Evolutionary conservation across 1,140 invertebrate species (phyloP).

Genomic region (Pachyrhynchus sulphureomaculatus): DNA sequence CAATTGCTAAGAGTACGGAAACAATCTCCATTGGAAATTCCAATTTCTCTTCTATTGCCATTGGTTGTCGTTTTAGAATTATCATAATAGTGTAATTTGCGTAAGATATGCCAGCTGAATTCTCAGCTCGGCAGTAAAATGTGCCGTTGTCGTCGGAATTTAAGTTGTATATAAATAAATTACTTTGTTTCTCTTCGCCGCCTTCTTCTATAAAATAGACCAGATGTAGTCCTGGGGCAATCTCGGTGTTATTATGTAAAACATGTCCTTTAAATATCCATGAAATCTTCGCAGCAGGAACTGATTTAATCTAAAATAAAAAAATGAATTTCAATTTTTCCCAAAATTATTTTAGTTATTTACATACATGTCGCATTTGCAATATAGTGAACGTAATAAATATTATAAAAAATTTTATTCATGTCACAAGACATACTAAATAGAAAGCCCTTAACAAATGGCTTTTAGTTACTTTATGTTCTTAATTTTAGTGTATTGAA

Average conservation of each 20-base stretch:
- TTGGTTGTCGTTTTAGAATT: constrained; percentile 66
- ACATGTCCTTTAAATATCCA: constrained; percentile 79
- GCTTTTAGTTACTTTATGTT: too few relatives aligned
- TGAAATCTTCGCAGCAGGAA: constrained; percentile 73
- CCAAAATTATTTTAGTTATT: too few relatives aligned
- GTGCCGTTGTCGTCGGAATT: constrained; percentile 74
- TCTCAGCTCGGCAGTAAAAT: constrained; percentile 78
- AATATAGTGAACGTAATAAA: too few relatives aligned
- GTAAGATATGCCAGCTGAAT: constrained; percentile 71
- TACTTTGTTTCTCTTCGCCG: constrained; percentile 67
- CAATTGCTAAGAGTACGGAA: constrained; percentile 62
- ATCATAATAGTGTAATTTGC: constrained; percentile 77
- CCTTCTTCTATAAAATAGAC: constrained; percentile 68
- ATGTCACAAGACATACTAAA: too few relatives aligned
- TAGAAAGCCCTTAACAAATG: too few relatives aligned
- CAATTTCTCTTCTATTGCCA: constrained; percentile 41
- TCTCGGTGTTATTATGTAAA: constrained; percentile 66
- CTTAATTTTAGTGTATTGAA: too few relatives aligned
- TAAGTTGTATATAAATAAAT: constrained; percentile 72
- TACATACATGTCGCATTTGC: too few relatives aligned
- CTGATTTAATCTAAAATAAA: constrained; percentile 61
- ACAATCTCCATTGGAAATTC: constrained; percentile 66
- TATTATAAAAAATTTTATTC: too few relatives aligned
- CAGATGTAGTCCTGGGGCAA: constrained; percentile 61
- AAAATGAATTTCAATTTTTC: not conserved